A percentile compares a stretch with the other conserved stretches of the same genome.
phyloP scores from a whole-genome alignment of 2,113 vertebrate genomes.

The Miniopterus natalensis region DNA sequence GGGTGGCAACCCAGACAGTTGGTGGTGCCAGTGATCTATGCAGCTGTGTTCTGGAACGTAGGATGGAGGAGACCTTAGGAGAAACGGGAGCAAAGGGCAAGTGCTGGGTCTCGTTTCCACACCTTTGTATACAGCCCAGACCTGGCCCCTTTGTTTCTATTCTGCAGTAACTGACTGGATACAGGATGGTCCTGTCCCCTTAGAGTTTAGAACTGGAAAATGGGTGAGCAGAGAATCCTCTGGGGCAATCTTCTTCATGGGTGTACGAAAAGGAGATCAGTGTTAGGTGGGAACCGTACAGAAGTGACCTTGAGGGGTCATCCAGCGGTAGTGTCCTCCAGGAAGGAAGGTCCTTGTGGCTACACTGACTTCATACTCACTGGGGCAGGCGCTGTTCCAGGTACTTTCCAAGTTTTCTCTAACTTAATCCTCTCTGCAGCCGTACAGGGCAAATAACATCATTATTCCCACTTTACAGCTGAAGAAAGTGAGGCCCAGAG shows the following conservation, averaged over 20 bases:
- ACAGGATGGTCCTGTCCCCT: background rate
- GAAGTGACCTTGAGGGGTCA: background rate
- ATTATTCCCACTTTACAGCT: background rate
- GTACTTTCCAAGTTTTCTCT: conserved; percentile 36
- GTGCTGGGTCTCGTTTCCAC: background rate
- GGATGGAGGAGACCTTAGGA: background rate
- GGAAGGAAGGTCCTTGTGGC: background rate
- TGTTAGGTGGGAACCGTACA: background rate
- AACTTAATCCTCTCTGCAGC: background rate
- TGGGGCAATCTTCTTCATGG: background rate
- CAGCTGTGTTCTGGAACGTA: background rate
- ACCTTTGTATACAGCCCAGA: background rate
- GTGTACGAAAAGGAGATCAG: background rate
- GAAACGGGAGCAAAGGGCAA: background rate
- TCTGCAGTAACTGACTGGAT: background rate
- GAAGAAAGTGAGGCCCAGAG: background rate
- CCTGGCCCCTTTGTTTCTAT: background rate
- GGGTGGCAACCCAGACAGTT: background rate
- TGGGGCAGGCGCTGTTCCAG: background rate
- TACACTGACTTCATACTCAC: background rate
- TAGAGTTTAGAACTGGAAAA: background rate
- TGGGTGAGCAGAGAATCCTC: background rate
- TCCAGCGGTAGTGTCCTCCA: background rate
- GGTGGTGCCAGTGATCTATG: background rate
- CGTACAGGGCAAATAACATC: background rate